These are phyloP conservation scores for Cryptoblepharus egeriae DNA, from an alignment of 2,797 vertebrate species.

Conservation along the genomic window DNA sequence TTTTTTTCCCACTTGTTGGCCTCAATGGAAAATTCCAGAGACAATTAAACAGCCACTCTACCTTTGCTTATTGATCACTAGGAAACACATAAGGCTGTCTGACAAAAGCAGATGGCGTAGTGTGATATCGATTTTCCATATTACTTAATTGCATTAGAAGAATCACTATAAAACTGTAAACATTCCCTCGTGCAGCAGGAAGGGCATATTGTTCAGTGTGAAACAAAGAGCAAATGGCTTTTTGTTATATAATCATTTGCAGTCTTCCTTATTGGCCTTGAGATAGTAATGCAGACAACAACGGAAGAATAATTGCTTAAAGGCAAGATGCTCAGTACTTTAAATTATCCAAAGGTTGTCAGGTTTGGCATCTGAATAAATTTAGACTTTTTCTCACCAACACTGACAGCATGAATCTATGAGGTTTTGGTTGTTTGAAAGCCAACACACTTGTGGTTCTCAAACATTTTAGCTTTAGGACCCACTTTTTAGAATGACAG, in stretches of 20 bases:
- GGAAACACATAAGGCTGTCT: constrained; percentile 58
- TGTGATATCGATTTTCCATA: constrained; percentile 57
- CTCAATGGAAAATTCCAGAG: constrained; percentile 46
- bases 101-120: constrained; percentile 49
- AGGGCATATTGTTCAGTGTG: not conserved
- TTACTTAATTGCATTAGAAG: constrained; percentile 55
- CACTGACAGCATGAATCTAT: not conserved
- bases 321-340: not conserved
- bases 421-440: not conserved
- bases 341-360: not conserved
- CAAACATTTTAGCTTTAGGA: too few relatives aligned
- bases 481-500: too few relatives aligned
- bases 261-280: constrained; percentile 32
- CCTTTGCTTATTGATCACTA: constrained; percentile 63
- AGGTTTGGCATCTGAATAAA: constrained; percentile 7
- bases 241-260: constrained; percentile 18
- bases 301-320: not conserved
- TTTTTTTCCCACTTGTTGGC: constrained; percentile 38
- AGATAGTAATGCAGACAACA: constrained; percentile 37
- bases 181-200: constrained; percentile 14
- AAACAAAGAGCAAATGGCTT: not conserved
- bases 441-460: not conserved
- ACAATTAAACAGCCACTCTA: constrained; percentile 37
- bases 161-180: constrained; percentile 42
- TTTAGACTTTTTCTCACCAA: not conserved